Evolutionary conservation across 2,888 invertebrate genomes (phyloP).

Genomic region (Meganola albula): DNA sequence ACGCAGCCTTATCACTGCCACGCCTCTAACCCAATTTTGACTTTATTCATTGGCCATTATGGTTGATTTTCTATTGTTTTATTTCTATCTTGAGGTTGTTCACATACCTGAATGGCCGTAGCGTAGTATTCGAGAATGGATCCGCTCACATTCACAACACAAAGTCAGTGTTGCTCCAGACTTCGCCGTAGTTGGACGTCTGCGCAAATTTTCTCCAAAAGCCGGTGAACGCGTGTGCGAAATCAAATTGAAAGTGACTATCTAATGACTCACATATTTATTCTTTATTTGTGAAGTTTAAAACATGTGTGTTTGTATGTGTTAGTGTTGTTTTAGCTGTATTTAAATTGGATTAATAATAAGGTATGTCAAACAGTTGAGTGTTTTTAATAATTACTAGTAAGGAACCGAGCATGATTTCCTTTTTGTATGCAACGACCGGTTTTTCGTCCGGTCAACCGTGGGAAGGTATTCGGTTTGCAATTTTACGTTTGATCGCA

Average conservation of each 20-base stretch:
- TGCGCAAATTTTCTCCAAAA: constrained; percentile 18
- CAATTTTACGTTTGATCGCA: constrained; percentile 35
- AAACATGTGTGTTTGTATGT: constrained; percentile 44
- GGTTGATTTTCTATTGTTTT: constrained; percentile 44
- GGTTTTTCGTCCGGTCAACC: constrained; percentile 65
- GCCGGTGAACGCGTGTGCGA: constrained; percentile 50
- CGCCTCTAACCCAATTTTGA: constrained; percentile 33
- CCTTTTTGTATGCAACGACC: constrained; percentile 67
- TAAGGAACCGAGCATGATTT: constrained; percentile 53
- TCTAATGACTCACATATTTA: constrained; percentile 44
- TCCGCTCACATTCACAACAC: constrained; percentile 49
- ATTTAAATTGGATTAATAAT: constrained; percentile 32
- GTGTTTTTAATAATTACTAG: constrained; percentile 44
- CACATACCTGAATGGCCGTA: constrained; percentile 73
- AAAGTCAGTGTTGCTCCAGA: constrained; percentile 48
- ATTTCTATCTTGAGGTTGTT: constrained; percentile 53
- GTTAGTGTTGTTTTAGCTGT: constrained; percentile 36
- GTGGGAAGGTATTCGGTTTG: constrained; percentile 66
- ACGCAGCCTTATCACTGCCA: constrained; percentile 68
- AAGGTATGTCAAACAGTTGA: constrained; percentile 53
- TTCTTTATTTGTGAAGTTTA: constrained; percentile 56
- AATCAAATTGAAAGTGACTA: constrained; percentile 32
- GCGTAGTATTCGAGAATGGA: constrained; percentile 69
- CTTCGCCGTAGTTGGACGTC: constrained; percentile 22
- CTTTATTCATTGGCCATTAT: constrained; percentile 36